Percentiles rank a stretch among this genome's conserved stretches.
phyloP scores from a whole-genome alignment of 2,888 invertebrate genomes.

The Rhamnusium bicolor region DNA sequence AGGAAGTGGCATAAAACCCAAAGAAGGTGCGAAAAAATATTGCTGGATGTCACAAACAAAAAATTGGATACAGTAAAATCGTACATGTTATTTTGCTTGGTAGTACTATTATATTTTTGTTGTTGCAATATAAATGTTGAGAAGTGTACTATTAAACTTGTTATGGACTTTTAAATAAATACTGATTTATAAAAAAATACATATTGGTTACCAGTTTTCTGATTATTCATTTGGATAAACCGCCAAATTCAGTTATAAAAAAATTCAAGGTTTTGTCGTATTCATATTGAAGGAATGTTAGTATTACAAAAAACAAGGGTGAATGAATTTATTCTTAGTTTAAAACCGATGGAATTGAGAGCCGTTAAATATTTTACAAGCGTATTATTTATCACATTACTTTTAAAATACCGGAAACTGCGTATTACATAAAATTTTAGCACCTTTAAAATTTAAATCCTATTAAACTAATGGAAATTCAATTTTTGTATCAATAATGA shows the following conservation, averaged over 20 bases:
- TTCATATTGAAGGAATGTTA: background rate
- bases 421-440: background rate
- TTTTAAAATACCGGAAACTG: background rate
- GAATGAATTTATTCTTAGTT: background rate
- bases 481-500: background rate
- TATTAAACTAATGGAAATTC: background rate
- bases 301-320: background rate
- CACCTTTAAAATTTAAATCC: background rate
- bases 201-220: background rate
- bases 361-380: background rate
- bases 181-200: background rate
- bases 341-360: background rate
- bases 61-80: no score
- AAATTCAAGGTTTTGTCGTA: conserved; percentile 16
- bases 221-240: background rate
- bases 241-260: background rate
- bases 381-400: background rate
- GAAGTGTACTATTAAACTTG: background rate
- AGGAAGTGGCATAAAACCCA: no score
- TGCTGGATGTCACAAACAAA: no score
- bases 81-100: no score
- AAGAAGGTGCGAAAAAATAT: no score
- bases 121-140: background rate
- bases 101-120: background rate
- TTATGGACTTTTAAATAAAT: background rate